Base-by-base conservation (phyloP, 2,113 vertebrate species). In the Promerops cafer region DNA sequence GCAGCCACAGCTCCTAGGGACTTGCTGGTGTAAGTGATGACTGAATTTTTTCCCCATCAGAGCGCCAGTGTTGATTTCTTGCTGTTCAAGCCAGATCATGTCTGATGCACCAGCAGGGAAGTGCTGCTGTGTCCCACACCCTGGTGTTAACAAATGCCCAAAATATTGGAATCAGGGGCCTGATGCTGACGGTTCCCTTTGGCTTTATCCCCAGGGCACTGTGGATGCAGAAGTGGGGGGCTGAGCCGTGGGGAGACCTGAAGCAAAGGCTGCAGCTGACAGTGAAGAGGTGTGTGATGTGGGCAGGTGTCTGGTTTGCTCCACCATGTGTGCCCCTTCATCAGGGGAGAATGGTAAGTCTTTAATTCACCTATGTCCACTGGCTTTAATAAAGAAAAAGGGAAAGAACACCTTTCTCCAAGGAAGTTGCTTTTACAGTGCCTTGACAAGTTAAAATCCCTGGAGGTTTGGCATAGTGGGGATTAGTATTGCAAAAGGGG, bases 21-120 rank as follows among this genome's bases (percentile, higher is more conserved):
- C 27, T 26, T 5, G 14, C 96, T 96, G 97, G 97, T 97, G 90
- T 97, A 68, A 22, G 17, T 98, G 98, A 98, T 98, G 98, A 98
- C 95, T 54, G 22, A 89, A 22, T 96, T 98, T 98, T 97, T 98
- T 98, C 98, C 97, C 98, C 98, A 9, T 92, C 97, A 97, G 97
- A 98, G 96, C 97, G 97, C 96, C 89, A 93, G 81, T 98, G 98
- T 96, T 98, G 98, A 98, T 95, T 90, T n/a, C 78, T 77, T 45
- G 42, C 30, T 92, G 16, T 23, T 84, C 50, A 96, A 98, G 98
- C 98, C 97, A 98, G 77, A 86, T 95, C 70, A 1, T 91, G 91
- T 97, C 98, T 98, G 98, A 89, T 82, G 68, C 95, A 97, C 97
- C 97, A 97, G 95, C 42, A 5, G 61, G 37, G 37, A 33, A 6